These are phyloP conservation scores for Apoderus coryli DNA, from an alignment of 2,888 invertebrate species.

Conservation along the genomic window DNA sequence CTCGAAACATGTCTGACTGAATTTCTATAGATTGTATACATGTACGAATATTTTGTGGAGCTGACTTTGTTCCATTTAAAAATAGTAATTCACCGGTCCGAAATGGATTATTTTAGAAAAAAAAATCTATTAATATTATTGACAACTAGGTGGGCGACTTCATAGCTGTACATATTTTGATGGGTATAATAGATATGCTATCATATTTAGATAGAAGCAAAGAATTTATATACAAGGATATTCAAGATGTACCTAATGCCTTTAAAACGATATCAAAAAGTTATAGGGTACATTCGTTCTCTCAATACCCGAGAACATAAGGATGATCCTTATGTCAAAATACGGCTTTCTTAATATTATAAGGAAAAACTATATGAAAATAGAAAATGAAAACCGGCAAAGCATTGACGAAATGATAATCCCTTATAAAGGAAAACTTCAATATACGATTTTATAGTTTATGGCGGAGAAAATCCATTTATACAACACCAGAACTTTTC, in stretches of 20 bases:
- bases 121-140: slow-evolving; percentile 8
- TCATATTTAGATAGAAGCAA: slow-evolving; percentile 15
- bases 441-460: slow-evolving; percentile 15
- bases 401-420: slow-evolving; percentile 16
- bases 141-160: slow-evolving; percentile 10
- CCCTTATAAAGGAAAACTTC: too few species aligned
- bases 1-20: too few species aligned
- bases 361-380: slow-evolving; percentile 12
- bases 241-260: slow-evolving; percentile 17
- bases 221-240: slow-evolving; percentile 10
- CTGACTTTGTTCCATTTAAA: too few species aligned
- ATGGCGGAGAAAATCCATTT: slow-evolving; percentile 15
- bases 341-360: slow-evolving; percentile 13
- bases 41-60: too few species aligned
- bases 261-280: slow-evolving; percentile 15
- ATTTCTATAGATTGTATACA: too few species aligned
- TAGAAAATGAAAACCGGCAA: slow-evolving; percentile 12
- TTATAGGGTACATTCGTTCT: slow-evolving; percentile 15
- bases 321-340: slow-evolving; percentile 12
- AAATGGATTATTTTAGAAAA: too few species aligned
- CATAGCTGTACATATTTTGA: slow-evolving; percentile 11
- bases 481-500: slow-evolving; percentile 9
- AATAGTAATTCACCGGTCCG: too few species aligned
- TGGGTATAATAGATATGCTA: slow-evolving; percentile 13
- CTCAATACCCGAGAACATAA: slow-evolving; percentile 13